Base-by-base conservation (phyloP, 2,797 vertebrate genomes). In the Capromys pilorides region DNA sequence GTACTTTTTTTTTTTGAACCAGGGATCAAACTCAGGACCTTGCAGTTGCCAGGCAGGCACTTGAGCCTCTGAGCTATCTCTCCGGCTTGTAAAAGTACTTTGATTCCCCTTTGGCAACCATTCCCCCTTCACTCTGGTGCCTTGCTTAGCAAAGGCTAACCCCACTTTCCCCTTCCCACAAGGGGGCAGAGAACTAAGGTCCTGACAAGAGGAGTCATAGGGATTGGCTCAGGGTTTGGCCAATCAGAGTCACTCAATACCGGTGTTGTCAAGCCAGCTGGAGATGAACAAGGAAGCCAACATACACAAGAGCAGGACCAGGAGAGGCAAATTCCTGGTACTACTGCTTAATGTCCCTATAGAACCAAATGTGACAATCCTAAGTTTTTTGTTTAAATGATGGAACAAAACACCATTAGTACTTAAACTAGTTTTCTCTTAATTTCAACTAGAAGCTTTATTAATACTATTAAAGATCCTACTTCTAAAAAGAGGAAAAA, bases 351-450 rank as follows among this genome's bases (percentile, higher is more conserved):
- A 84, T 33, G 4, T 16, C 16, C 61, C 57, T 54, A 84, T 82
- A 19, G 31, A 79, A 69, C 73, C n/a, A 78, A 80, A 57, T 6
- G 57, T 81, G 78, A 78, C 19, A 66, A 2, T 84, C 33, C 19
- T 71, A 73, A 82, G 75, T 80, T 87, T 96, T 96, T 87, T 83
- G 41, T 84, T 90, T 92, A 80, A 85, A 94, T 28, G 26, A 66
- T 81, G 54, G n/a, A 83, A 19, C 73, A 91, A 91, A 61, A 83
- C 45, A 33, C 26, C 31, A 78, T 86, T 91, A 33, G 89, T 54
- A 67, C 19, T 64, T 73, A 86, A 88, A 45, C 61, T 78, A 18
- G 9, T 94, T 86, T 94, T 91, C 80, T 83, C 16, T 86, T 85
- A 4, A 86, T 5, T 78, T 24, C 39, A 83, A 61, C 14, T 79